Evolutionary conservation across 2,888 invertebrate genomes (phyloP).

Genomic region (Hirtodrosophila cameraria): DNA sequence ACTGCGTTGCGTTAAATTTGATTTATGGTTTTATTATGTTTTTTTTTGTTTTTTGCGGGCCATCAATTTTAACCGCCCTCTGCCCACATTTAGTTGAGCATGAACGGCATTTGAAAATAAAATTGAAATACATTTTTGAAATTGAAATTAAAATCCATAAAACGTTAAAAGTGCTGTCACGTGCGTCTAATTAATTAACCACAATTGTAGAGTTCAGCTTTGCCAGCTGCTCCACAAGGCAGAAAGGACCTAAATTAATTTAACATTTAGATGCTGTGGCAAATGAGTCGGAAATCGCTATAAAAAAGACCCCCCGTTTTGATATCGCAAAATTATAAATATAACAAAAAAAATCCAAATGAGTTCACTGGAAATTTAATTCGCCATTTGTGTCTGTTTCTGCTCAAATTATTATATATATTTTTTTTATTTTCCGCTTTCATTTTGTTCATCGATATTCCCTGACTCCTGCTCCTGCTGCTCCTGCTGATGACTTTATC

Average conservation of each 20-base stretch:
- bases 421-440: slow-evolving; percentile 32
- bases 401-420: slow-evolving; percentile 21
- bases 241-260: slow-evolving; percentile 50
- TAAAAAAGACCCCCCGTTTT: slow-evolving; percentile 22
- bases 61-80: slow-evolving; percentile 36
- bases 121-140: no score
- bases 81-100: slow-evolving; percentile 2
- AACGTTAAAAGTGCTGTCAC: slow-evolving; percentile 51
- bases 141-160: slow-evolving; percentile 51
- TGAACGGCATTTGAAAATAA: slow-evolving; percentile 26
- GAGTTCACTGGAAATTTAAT: slow-evolving; percentile 4
- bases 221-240: slow-evolving; percentile 30
- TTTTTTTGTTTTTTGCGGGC: slow-evolving; percentile 36
- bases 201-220: slow-evolving; percentile 1
- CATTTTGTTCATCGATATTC: slow-evolving; percentile 69
- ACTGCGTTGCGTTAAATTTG: slow-evolving; percentile 44
- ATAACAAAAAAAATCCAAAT: neutral
- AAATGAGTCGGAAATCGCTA: slow-evolving; percentile 60
- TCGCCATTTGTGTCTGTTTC: slow-evolving; percentile 24
- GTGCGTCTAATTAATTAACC: slow-evolving; percentile 64
- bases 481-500: slow-evolving; percentile 71
- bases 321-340: no score
- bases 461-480: no score
- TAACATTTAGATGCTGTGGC: slow-evolving; percentile 43
- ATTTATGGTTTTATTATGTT: slow-evolving; percentile 55